Conservation (phyloP, 1,140 invertebrate genomes). For the Temnothorax nylanderi region DNA sequence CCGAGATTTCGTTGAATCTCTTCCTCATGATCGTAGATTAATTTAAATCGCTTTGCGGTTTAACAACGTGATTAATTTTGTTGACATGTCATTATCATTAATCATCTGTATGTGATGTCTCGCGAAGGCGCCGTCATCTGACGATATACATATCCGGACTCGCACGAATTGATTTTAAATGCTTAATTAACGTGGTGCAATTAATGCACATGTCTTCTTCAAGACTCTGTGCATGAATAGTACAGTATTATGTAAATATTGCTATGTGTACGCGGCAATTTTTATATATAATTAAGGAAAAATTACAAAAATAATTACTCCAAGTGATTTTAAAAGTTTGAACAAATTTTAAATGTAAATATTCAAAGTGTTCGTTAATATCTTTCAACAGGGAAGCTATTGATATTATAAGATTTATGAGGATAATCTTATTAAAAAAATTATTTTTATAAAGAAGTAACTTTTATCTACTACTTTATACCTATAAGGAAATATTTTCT, state of each 20-base stretch:
- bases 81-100: neutral
- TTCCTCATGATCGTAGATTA: neutral
- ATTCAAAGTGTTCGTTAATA: neutral
- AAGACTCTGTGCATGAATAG: neutral
- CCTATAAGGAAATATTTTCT: neutral
- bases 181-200: neutral
- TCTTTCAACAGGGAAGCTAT: neutral
- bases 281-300: neutral
- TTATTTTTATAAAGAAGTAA: neutral
- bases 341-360: neutral
- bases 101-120: neutral
- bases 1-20: neutral
- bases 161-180: neutral
- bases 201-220: neutral
- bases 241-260: neutral
- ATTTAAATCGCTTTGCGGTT: neutral
- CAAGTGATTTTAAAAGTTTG: neutral
- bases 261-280: neutral
- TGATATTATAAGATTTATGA: neutral
- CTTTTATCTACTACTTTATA: neutral
- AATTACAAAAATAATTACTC: neutral
- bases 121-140: neutral
- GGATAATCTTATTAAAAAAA: neutral
- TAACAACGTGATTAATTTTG: neutral
- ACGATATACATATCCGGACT: neutral